phyloP scores from a whole-genome alignment of 92 coral and sea anemone species.

The Phenganax subtilis region DNA sequence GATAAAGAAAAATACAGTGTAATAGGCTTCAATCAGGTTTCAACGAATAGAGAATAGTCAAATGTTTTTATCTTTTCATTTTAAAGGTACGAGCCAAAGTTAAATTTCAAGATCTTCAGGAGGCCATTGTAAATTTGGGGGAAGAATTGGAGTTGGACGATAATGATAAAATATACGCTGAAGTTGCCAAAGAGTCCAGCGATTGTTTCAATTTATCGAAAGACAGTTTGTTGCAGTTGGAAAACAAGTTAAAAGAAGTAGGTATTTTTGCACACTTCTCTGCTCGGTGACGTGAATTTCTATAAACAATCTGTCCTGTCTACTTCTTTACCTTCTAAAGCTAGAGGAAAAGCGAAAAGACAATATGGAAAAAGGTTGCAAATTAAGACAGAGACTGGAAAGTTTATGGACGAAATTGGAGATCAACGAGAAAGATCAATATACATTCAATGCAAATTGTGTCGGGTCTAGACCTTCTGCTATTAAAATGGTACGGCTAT shows the following conservation, averaged over 20 bases:
- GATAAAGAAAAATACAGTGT: not conserved
- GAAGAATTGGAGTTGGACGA: constrained; percentile 56
- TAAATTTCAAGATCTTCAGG: constrained; percentile 56
- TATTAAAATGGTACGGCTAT: constrained; percentile 56
- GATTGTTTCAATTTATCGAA: constrained; percentile 61
- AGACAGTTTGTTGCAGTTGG: constrained; percentile 58
- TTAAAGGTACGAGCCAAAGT: constrained; percentile 62
- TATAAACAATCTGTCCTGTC: not conserved
- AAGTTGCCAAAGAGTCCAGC: constrained; percentile 62
- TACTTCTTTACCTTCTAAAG: constrained; percentile 37
- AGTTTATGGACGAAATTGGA: constrained; percentile 76
- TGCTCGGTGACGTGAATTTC: not conserved
- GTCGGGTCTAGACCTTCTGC: constrained; percentile 64
- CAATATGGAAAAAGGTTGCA: constrained; percentile 40
- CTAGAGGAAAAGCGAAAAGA: constrained; percentile 61
- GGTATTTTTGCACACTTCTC: too few relatives aligned
- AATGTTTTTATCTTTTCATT: not conserved
- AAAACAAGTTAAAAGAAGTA: constrained; percentile 64
- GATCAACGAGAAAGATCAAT: constrained; percentile 53
- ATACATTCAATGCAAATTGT: constrained; percentile 51
- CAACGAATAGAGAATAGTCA: not conserved
- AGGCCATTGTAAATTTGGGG: constrained; percentile 60
- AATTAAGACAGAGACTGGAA: constrained; percentile 53
- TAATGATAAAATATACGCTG: constrained; percentile 59
- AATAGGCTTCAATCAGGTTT: not conserved